phyloP scores from a whole-genome alignment of 2,888 invertebrate genomes.

The Aphidius colemani region DNA sequence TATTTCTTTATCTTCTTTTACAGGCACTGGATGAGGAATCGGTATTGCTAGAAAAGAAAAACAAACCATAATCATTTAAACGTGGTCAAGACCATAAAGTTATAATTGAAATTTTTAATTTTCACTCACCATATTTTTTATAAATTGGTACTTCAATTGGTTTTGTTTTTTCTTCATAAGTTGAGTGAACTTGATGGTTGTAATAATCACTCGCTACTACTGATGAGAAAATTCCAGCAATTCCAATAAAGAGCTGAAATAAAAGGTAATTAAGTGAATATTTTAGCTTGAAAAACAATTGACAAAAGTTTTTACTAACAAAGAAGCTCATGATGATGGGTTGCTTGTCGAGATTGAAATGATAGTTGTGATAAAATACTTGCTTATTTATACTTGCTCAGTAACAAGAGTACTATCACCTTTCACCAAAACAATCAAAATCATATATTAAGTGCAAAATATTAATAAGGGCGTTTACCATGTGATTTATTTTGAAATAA shows the following conservation, averaged over 20 bases:
- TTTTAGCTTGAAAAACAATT: neutral
- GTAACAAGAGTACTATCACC: constrained; percentile 53
- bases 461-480: too few relatives aligned
- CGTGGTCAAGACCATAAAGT: neutral
- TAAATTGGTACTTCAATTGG: constrained; percentile 52
- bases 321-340: constrained; percentile 28
- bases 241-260: constrained; percentile 36
- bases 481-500: too few relatives aligned
- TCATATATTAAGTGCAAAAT: too few relatives aligned
- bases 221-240: constrained; percentile 26
- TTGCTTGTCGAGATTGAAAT: constrained; percentile 32
- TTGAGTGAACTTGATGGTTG: constrained; percentile 47
- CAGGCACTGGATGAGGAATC: constrained; percentile 66
- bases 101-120: constrained; percentile 4
- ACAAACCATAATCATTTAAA: too few relatives aligned
- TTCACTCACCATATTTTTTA: constrained; percentile 53
- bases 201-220: constrained; percentile 44
- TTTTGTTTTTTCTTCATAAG: constrained; percentile 53
- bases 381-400: constrained; percentile 51
- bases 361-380: constrained; percentile 43
- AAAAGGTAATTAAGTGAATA: neutral
- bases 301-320: constrained; percentile 15
- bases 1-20: constrained; percentile 64
- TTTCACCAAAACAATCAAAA: constrained; percentile 42
- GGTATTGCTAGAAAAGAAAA: constrained; percentile 59